Evolutionary conservation across 2,888 invertebrate genomes (phyloP).

Genomic region (Phalangium opilio): DNA sequence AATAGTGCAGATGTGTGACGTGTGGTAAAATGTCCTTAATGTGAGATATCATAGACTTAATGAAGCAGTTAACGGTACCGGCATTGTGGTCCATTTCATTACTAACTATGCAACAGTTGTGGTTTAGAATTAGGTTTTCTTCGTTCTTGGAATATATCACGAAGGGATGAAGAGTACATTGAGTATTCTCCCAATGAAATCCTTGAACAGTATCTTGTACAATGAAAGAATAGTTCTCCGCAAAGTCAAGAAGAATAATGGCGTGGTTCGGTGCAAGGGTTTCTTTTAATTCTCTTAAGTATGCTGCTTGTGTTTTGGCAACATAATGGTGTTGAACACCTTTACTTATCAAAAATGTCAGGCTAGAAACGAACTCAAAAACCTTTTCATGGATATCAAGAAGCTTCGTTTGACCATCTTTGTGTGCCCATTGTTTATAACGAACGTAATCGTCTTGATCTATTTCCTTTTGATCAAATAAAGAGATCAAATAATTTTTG

Average conservation of each 20-base stretch:
- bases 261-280: background rate
- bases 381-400: too few relatives aligned
- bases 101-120: too few relatives aligned
- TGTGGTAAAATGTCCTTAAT: too few relatives aligned
- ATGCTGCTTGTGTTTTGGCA: background rate
- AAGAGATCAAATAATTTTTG: background rate
- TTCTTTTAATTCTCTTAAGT: background rate
- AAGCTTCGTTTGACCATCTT: background rate
- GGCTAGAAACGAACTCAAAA: too few relatives aligned
- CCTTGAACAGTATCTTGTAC: constrained; percentile 21
- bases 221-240: constrained; percentile 19
- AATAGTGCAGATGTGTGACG: constrained; percentile 13
- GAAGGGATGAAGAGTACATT: constrained; percentile 21
- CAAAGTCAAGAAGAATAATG: constrained; percentile 20
- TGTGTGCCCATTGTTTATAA: background rate
- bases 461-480: background rate
- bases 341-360: too few relatives aligned
- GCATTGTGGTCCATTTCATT: too few relatives aligned
- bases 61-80: too few relatives aligned
- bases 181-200: constrained; percentile 21
- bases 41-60: too few relatives aligned
- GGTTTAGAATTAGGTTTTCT: too few relatives aligned
- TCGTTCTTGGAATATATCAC: constrained; percentile 5
- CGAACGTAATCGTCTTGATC: background rate
- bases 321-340: background rate